phyloP scores from a whole-genome alignment of 2,113 vertebrate genomes.

The Deroptyus accipitrinus region DNA sequence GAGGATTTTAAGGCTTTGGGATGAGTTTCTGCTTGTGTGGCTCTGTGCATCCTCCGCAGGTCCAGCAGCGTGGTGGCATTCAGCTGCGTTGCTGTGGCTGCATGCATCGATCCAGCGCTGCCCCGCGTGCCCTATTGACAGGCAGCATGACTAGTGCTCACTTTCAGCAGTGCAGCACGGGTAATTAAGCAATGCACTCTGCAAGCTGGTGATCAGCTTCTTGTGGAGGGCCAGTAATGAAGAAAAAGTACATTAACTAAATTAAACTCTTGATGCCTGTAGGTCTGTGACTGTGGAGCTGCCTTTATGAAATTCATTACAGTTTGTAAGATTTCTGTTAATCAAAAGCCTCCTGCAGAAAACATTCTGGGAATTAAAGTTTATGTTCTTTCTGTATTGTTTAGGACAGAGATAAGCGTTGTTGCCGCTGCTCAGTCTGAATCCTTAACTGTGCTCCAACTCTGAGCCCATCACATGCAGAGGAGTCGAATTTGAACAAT shows the following conservation, averaged over 20 bases:
- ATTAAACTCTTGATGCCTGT: conserved; percentile 70
- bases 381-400: not conserved
- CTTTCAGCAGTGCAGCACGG: conserved; percentile 68
- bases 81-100: not conserved
- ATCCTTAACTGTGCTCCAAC: not conserved
- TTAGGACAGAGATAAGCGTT: not conserved
- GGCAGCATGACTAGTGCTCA: conserved; percentile 64
- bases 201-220: conserved; percentile 65
- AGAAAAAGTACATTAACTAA: conserved; percentile 77
- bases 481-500: rapidly evolving
- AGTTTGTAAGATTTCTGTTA: conserved; percentile 5
- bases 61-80: conserved; percentile 26
- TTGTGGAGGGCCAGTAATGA: conserved; percentile 69
- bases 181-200: conserved; percentile 76
- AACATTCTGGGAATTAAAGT: conserved; percentile 13
- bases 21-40: not conserved
- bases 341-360: conserved; percentile 57
- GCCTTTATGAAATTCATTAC: conserved; percentile 66
- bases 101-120: conserved; percentile 18
- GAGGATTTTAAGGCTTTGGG: not conserved
- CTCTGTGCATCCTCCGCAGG: not conserved
- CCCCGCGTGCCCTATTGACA: conserved; percentile 60
- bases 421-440: not conserved
- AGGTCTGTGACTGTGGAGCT: conserved; percentile 51
- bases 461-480: rapidly evolving